phyloP scores from a whole-genome alignment of 1,140 invertebrate genomes.

The Aradophagus sp. region DNA sequence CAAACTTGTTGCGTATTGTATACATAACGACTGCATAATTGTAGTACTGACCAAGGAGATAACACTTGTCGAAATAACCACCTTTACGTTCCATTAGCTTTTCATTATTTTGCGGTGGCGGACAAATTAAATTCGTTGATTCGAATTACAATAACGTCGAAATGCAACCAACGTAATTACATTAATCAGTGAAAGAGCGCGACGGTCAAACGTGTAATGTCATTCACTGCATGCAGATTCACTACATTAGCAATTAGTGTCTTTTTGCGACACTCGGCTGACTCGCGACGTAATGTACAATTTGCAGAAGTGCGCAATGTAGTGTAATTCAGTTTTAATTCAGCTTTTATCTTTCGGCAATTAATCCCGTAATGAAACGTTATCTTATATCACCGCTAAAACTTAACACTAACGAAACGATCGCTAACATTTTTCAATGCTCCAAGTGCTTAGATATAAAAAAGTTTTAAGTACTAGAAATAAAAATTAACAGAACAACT shows the following conservation, averaged over 20 bases:
- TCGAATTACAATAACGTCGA: slow-evolving; percentile 9
- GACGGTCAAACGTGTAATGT: slow-evolving; percentile 32
- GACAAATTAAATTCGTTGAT: slow-evolving; percentile 9
- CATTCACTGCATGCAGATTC: slow-evolving; percentile 34
- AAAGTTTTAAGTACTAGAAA: no score
- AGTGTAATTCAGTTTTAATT: slow-evolving; percentile 36
- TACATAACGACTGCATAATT: no score
- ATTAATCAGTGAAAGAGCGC: slow-evolving; percentile 16
- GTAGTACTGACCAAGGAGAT: background rate
- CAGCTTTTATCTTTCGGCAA: slow-evolving; percentile 14
- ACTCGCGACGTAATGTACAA: slow-evolving; percentile 17
- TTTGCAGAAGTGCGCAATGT: slow-evolving; percentile 18
- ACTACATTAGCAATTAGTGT: slow-evolving; percentile 29
- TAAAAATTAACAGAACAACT: no score
- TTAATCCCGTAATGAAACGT: slow-evolving; percentile 7
- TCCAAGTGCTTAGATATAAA: background rate
- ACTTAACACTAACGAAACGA: no score
- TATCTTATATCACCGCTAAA: no score
- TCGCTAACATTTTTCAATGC: no score
- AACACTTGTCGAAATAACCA: slow-evolving; percentile 1
- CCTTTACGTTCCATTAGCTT: background rate
- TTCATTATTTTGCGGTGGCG: background rate
- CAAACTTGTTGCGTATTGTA: no score
- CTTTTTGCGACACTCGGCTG: slow-evolving; percentile 43
- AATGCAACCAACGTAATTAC: slow-evolving; percentile 21